Evolutionary conservation across 2,113 vertebrate genomes (phyloP), one percentile per base, ranked within the genome.

Genomic region (Vidua macroura): DNA sequence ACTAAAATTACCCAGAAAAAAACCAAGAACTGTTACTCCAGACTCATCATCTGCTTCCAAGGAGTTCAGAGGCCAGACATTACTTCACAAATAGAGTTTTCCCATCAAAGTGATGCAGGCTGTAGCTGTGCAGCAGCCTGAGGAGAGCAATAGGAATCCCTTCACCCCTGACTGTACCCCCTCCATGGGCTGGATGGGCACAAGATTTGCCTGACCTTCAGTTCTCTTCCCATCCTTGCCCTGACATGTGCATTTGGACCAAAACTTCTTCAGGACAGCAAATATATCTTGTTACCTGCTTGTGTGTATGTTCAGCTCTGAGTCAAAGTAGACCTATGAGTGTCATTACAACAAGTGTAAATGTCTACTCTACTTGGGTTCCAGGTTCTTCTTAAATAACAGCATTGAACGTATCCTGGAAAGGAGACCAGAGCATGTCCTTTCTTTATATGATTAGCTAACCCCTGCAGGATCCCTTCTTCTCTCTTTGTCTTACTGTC

Each of bases 251-350:
- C 6, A 7, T 75, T 67, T 84, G 53, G 7, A 64, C 8, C 17
- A 51, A 49, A 74, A 20, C 19, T 15, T 77, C 28, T 73, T 67
- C 56, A 78, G 43, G n/a, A 44, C 17, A 78, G 33, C 18, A n/a
- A 72, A 64, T 18, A 6, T 15, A 10, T 77, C 30, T 55, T n/a
- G 31, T 22, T 78, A 28, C 4, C 22, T 43, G 10, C 33, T 48
- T 0, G 0, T 28, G 15, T 27, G 5, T 11, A 12, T 5, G 0
- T 25, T 44, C 41, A 85, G 11, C 20, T 75, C 43, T n/a, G 49
- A 82, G 59, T 27, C 43, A 69, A 64, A 25, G 23, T 16, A 62
- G 83, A 33, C 6, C 5, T 44, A 3, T 23, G 35, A 46, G 17
- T 16, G 15, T 63, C 35, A 27, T 46, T 66, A 16, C 24, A 52